Percentiles rank a stretch among this genome's conserved stretches.
These are phyloP conservation scores for Campodea augens DNA, from an alignment of 1,140 invertebrate species.

Conservation along the genomic window DNA sequence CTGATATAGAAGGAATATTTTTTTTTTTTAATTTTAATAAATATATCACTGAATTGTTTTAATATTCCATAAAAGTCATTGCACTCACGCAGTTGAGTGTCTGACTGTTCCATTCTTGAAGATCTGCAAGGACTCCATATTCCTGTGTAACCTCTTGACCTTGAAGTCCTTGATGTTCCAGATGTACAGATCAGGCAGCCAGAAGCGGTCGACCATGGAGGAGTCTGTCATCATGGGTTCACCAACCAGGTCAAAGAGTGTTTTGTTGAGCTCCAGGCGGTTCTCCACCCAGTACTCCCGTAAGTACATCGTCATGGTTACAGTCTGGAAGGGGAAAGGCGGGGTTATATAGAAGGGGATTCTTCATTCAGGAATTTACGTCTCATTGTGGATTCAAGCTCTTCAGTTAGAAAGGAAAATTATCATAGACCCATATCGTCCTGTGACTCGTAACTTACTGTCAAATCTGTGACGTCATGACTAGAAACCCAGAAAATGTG, in stretches of 20 bases:
- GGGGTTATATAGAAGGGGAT: no score
- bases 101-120: slow-evolving; percentile 34
- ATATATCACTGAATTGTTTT: background rate
- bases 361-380: no score
- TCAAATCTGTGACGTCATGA: no score
- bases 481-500: no score
- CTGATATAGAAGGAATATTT: no score
- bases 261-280: slow-evolving; percentile 25
- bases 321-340: background rate
- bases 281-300: slow-evolving; percentile 36
- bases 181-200: slow-evolving; percentile 36
- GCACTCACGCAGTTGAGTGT: slow-evolving; percentile 34
- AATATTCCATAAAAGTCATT: background rate
- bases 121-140: slow-evolving; percentile 33
- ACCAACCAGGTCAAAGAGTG: slow-evolving; percentile 16
- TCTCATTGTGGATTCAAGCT: no score
- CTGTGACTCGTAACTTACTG: no score
- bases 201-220: slow-evolving; percentile 22
- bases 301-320: slow-evolving; percentile 30
- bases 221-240: slow-evolving; percentile 18
- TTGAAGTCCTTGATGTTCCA: slow-evolving; percentile 34
- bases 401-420: no score
- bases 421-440: no score
- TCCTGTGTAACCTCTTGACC: slow-evolving; percentile 32
- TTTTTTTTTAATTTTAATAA: background rate